These are phyloP conservation scores for Pandemis corylana DNA, from an alignment of 2,888 invertebrate genomes.

Conservation along the genomic window DNA sequence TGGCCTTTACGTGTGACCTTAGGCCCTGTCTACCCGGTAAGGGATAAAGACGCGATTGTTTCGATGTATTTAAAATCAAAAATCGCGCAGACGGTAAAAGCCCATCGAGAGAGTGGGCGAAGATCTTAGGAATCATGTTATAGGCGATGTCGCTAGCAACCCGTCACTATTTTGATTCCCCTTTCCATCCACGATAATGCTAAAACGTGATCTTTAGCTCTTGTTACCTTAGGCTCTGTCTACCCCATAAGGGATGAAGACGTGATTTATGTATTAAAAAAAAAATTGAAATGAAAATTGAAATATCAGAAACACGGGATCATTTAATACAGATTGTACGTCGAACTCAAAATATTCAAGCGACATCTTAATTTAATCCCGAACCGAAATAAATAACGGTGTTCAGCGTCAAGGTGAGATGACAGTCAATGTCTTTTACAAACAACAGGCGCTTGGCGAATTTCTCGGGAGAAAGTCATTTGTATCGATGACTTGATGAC, in stretches of 20 bases:
- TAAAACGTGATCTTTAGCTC: no score
- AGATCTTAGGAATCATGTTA: no score
- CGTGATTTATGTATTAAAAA: background rate
- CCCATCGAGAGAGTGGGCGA: no score
- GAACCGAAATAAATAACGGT: constrained; percentile 33
- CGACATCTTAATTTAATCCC: constrained; percentile 36
- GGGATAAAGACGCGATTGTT: no score
- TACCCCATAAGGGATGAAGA: no score
- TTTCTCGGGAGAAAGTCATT: constrained; percentile 40
- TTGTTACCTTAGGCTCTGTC: no score
- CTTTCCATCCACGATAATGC: no score
- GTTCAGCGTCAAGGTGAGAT: constrained; percentile 34
- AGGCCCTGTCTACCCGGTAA: no score
- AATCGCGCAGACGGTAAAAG: no score
- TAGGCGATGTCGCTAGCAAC: no score
- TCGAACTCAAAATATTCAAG: constrained; percentile 10
- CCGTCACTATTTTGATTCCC: no score
- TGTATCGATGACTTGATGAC: constrained; percentile 32
- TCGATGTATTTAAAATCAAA: background rate
- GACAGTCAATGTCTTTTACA: constrained; percentile 30
- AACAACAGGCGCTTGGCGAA: constrained; percentile 25
- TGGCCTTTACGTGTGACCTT: no score
- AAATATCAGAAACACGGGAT: background rate
- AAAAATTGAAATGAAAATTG: background rate
- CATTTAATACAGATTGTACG: constrained; percentile 14